A percentile compares a stretch with the other conserved stretches of the same genome.
Evolutionary conservation across 92 coral and sea anemone species (phyloP).

Genomic region (Porites lobata): DNA sequence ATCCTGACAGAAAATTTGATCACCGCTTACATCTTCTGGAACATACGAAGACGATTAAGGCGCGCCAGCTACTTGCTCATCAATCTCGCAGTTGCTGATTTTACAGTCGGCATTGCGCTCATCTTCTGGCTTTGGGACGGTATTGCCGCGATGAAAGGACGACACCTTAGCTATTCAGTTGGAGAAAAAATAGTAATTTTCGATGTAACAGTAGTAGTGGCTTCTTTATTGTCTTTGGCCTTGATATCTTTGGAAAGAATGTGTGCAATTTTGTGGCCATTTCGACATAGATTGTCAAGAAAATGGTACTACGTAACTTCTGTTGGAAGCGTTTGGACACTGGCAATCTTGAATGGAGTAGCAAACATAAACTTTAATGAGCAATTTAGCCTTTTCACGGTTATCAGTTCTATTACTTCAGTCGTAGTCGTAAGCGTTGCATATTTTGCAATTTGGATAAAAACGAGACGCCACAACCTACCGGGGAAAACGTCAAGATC

Average conservation of each 20-base stretch:
- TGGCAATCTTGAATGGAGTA: background rate
- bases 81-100: constrained; percentile 30
- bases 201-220: background rate
- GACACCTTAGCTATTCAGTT: background rate
- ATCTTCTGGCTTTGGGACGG: background rate
- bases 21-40: constrained; percentile 26
- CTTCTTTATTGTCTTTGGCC: constrained; percentile 11
- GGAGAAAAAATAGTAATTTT: background rate
- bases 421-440: background rate
- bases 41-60: constrained; percentile 27
- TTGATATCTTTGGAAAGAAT: constrained; percentile 28
- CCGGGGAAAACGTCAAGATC: background rate
- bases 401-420: background rate
- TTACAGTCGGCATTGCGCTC: constrained; percentile 5
- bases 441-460: constrained; percentile 25
- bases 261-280: constrained; percentile 31
- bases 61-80: constrained; percentile 35
- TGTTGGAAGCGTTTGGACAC: background rate
- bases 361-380: background rate
- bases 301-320: background rate
- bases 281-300: constrained; percentile 5
- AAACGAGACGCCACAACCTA: constrained; percentile 7
- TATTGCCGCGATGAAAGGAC: background rate
- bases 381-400: background rate
- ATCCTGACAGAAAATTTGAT: constrained; percentile 23